These are phyloP conservation scores for Okamejei kenojei DNA, from an alignment of 2,797 vertebrate species.

Conservation along the genomic window DNA sequence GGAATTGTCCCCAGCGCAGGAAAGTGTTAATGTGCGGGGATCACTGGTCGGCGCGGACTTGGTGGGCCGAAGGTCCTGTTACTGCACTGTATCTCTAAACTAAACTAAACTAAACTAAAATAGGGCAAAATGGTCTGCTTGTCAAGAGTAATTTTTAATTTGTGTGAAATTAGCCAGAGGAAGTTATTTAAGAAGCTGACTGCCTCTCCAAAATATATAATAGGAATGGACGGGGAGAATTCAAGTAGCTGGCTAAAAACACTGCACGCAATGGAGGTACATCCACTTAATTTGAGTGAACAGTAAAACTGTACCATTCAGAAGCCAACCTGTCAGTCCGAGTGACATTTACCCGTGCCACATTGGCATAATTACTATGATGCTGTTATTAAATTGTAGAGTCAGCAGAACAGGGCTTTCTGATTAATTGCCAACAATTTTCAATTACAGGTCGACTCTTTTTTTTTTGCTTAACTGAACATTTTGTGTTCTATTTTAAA, in stretches of 20 bases:
- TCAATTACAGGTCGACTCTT: neutral
- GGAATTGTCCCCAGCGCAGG: too few species aligned
- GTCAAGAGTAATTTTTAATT: neutral
- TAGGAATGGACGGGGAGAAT: neutral
- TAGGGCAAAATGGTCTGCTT: neutral
- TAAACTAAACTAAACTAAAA: too few species aligned
- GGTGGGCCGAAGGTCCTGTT: too few species aligned
- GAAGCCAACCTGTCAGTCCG: neutral
- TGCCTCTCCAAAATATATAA: neutral
- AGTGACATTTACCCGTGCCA: neutral
- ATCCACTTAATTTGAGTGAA: neutral
- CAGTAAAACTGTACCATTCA: neutral
- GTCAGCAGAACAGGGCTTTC: neutral
- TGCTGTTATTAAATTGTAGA: neutral
- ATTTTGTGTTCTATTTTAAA: neutral
- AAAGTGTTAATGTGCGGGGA: too few species aligned
- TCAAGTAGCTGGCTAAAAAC: neutral
- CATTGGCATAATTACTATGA: neutral
- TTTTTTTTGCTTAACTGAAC: neutral
- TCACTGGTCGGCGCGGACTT: too few species aligned
- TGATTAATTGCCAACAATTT: slow-evolving; percentile 21
- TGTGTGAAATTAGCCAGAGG: neutral
- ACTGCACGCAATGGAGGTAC: neutral
- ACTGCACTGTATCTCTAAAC: too few species aligned
- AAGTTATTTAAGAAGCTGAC: neutral